Evolutionary conservation across 2,113 vertebrate genomes (phyloP).

Genomic region (Orycteropus afer): DNA sequence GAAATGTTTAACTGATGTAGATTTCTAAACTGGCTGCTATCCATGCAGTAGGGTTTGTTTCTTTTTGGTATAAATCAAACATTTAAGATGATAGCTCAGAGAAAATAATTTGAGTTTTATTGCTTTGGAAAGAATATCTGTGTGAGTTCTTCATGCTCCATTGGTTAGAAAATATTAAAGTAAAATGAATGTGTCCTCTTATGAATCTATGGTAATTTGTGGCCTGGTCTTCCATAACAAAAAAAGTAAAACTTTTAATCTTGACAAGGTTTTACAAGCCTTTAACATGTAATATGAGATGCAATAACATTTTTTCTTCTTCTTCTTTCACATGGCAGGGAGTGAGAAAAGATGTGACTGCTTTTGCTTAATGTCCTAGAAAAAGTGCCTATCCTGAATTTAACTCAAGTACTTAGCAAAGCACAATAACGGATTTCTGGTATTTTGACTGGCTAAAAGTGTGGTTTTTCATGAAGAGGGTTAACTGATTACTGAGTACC

Average conservation of each 20-base stretch:
- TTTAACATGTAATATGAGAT: slow-evolving; percentile 50
- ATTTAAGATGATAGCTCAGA: slow-evolving; percentile 69
- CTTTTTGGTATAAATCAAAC: slow-evolving; percentile 69
- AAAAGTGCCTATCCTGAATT: not conserved
- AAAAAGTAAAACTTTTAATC: slow-evolving; percentile 40
- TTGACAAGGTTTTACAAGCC: slow-evolving; percentile 60
- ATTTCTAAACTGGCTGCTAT: slow-evolving; percentile 70
- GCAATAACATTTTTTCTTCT: not conserved
- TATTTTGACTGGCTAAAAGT: slow-evolving; percentile 43
- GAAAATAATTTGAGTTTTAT: slow-evolving; percentile 71
- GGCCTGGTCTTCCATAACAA: slow-evolving; percentile 42
- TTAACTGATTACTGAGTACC: slow-evolving; percentile 54
- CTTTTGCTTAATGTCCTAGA: slow-evolving; percentile 48
- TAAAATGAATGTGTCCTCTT: slow-evolving; percentile 55
- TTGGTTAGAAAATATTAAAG: slow-evolving; percentile 69
- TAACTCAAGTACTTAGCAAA: not conserved
- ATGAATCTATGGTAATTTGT: slow-evolving; percentile 46
- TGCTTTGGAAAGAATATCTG: slow-evolving; percentile 72
- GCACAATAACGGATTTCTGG: slow-evolving; percentile 30
- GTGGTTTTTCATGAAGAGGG: slow-evolving; percentile 59
- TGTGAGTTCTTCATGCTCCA: slow-evolving; percentile 66
- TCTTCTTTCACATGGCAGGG: not conserved
- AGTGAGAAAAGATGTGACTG: slow-evolving; percentile 35
- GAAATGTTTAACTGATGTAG: slow-evolving; percentile 71
- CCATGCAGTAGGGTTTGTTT: slow-evolving; percentile 62